These are phyloP conservation scores for Gymnopithys bicolor DNA, from an alignment of 2,797 vertebrate genomes.

Conservation along the genomic window DNA sequence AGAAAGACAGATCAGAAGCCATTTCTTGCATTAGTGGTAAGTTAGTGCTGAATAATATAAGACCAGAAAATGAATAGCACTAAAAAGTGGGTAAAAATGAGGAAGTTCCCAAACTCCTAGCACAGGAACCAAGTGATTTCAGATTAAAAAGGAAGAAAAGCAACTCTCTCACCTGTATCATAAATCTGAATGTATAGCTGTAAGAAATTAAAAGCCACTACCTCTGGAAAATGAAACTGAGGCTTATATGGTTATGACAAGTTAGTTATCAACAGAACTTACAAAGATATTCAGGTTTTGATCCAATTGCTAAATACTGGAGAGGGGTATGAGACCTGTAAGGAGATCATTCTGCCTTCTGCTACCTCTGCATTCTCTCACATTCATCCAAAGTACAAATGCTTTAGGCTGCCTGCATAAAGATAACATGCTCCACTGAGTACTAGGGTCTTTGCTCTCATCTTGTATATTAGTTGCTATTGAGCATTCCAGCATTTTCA, in stretches of 20 bases:
- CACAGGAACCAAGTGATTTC: neutral
- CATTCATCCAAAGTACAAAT: neutral
- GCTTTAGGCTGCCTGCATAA: neutral
- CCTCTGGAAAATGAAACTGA: neutral
- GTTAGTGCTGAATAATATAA: neutral
- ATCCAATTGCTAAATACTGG: neutral
- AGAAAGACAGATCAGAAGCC: neutral
- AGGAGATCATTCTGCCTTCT: neutral
- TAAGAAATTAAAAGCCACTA: neutral
- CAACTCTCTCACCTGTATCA: neutral
- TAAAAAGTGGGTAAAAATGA: neutral
- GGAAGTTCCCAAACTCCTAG: neutral
- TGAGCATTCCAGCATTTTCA: neutral
- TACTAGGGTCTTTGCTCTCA: neutral
- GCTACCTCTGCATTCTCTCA: neutral
- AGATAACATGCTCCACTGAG: neutral
- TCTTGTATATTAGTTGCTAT: neutral
- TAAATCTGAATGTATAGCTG: neutral
- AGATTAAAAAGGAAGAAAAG: neutral
- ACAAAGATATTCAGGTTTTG: neutral
- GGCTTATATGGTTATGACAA: neutral
- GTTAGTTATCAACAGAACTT: neutral
- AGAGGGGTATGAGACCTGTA: neutral
- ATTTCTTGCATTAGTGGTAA: neutral
- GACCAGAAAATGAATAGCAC: neutral